These are phyloP conservation scores for Nudaria mundana DNA, from an alignment of 2,888 invertebrate species.

Conservation along the genomic window DNA sequence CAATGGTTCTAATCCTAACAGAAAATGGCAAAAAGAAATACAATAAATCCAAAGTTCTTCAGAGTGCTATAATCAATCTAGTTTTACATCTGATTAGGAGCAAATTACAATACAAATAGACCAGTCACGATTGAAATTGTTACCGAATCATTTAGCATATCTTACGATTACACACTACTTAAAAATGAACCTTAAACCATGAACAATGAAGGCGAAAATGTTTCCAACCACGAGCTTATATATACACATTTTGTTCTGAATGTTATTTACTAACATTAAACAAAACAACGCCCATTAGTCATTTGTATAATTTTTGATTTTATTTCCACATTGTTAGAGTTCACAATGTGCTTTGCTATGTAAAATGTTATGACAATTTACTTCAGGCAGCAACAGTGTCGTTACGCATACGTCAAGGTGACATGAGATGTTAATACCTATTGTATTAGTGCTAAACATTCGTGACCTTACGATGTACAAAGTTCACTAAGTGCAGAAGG, in stretches of 20 bases:
- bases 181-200: slow-evolving; percentile 21
- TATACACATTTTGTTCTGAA: slow-evolving; percentile 22
- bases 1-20: slow-evolving; percentile 54
- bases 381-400: slow-evolving; percentile 47
- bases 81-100: slow-evolving; percentile 77
- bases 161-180: neutral
- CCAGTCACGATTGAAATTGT: slow-evolving; percentile 61
- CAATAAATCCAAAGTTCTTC: slow-evolving; percentile 50
- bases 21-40: slow-evolving; percentile 56
- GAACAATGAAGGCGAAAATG: slow-evolving; percentile 15
- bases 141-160: slow-evolving; percentile 5
- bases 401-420: slow-evolving; percentile 75
- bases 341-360: slow-evolving; percentile 27
- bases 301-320: slow-evolving; percentile 38
- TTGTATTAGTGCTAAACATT: slow-evolving; percentile 75
- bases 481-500: slow-evolving; percentile 71
- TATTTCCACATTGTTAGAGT: slow-evolving; percentile 40
- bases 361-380: slow-evolving; percentile 34
- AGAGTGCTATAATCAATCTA: slow-evolving; percentile 74
- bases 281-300: slow-evolving; percentile 30
- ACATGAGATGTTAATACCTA: slow-evolving; percentile 75
- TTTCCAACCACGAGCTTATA: slow-evolving; percentile 7
- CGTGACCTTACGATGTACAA: slow-evolving; percentile 76
- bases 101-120: slow-evolving; percentile 78
- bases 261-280: slow-evolving; percentile 33